Base-by-base conservation (phyloP, 2,797 vertebrate species). In the Antennarius maculatus region DNA sequence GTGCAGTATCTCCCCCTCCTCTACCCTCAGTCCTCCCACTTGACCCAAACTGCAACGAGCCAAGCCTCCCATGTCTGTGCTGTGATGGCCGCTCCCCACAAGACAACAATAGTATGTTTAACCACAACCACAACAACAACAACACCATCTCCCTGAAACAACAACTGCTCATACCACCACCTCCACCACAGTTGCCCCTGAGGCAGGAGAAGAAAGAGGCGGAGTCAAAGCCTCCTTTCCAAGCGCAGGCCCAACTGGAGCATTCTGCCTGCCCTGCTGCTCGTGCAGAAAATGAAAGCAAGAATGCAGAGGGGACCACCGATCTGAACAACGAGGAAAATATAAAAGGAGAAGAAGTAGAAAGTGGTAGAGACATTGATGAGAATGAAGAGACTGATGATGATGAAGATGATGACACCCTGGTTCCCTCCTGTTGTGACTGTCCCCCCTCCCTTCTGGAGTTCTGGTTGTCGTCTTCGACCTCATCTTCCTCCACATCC, bases 31-130 rank as follows among this genome's bases (percentile, higher is more conserved):
- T 61, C 51, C 88, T 79, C 27, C 82, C 87, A 15, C 89, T 93
- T 46, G 93, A 99, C 45, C 94, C 96, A 34, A 99, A 99, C 76
- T 98, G 96, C 89, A 99, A 98, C 53, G 96, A 93, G 13, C 95
- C 97, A 0, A 95, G 94, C 2, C 80, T 97, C 72, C 94, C 95
- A 2, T 99, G 97, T 68, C 90, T 89, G 2, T 99, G 97, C 45
- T 98, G 97, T 0, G 93, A 94, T 51, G 92, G 92, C 6, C 95
- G 96, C 63, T 68, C 91, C 0, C 86, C 89, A 0, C 93, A 93
- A 70, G 93, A 95, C 75, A 93, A 87, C 86, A 95, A 94, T 86
- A 95, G 92, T 50, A 91, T 95, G 87, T 91, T 92, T 71, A 94
- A 92, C 34, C 80, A 93, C 34, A 95, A 93, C 66, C 91, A 95